Evolutionary conservation across 2,888 invertebrate genomes (phyloP).

Genomic region (Nineta flava): DNA sequence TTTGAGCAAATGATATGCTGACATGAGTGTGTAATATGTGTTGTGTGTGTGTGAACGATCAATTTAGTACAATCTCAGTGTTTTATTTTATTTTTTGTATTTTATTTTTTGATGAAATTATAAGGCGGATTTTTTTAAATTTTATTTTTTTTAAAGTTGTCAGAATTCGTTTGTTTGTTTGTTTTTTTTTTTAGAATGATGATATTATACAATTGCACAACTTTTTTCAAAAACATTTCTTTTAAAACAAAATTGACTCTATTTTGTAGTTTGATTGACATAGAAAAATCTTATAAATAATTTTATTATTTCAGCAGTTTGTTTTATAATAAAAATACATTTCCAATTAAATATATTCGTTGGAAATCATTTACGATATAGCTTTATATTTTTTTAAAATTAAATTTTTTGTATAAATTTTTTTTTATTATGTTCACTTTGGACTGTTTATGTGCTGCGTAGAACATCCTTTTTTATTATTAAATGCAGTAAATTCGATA

Average conservation of each 20-base stretch:
- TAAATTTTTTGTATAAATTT: too few relatives aligned
- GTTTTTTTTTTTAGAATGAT: neutral
- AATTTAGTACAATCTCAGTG: neutral
- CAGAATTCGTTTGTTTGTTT: too few relatives aligned
- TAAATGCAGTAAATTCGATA: too few relatives aligned
- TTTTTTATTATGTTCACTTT: too few relatives aligned
- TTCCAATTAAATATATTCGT: neutral
- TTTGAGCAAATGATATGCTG: conserved; percentile 5
- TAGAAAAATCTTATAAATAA: neutral
- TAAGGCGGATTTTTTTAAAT: neutral
- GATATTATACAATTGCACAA: neutral
- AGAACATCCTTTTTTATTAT: too few relatives aligned
- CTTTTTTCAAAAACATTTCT: neutral
- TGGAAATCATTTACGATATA: too few relatives aligned
- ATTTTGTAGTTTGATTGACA: neutral
- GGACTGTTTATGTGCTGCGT: too few relatives aligned
- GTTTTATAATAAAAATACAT: neutral
- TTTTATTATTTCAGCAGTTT: neutral
- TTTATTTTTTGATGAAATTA: neutral
- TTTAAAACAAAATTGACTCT: neutral
- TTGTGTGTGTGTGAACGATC: neutral
- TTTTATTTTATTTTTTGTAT: too few relatives aligned
- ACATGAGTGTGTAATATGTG: neutral
- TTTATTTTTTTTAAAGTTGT: too few relatives aligned
- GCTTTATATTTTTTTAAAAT: too few relatives aligned